Evolutionary conservation across 2,888 invertebrate species (phyloP), one percentile per base, ranked within the genome.

Genomic region (Gymnoscelis rufifasciata): DNA sequence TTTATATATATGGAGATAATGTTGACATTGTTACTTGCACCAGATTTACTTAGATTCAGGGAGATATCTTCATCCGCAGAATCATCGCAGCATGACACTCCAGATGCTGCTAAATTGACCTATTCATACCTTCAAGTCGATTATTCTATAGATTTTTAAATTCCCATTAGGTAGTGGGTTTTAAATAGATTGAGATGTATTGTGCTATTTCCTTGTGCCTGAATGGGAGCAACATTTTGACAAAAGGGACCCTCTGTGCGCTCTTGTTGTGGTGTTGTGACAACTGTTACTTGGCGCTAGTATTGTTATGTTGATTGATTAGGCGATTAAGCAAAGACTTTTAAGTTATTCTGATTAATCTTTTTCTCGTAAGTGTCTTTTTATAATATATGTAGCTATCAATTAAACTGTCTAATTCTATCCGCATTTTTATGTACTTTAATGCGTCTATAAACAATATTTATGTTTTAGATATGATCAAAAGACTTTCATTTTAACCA

Each of bases 221-320:
- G 53, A 55, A 53, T 13, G 48, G 50, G 43, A 53, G 51, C 37
- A 46, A 13, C 28, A 8, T 3, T 44, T 42, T 47, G 36, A 52
- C 56, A 58, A 59, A 37, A 42, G 50, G 47, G 38, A 46, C 51
- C 54, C 59, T 57, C 59, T 60, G 24, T 36, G 19, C 1, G 38
- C 13, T 44, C 24, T 43, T 59, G 60, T 58, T 54, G 53, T 47
- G 28, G 52, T 71, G 63, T 66, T 71, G 64, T 74, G 74, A 74
- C 74, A 72, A 65, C 64, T 66, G 68, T 67, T 68, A 47, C 47
- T 49, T 47, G 39, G 46, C 47, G 43, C 37, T 51, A 27, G 13
- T 24, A 19, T 41, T 47, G 52, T 52, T 33, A 47, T 60, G 60
- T 71, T 71, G 78, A 78, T 75, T 68, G 75, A 78, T 75, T 60